Percentiles rank a stretch among this genome's conserved stretches.
Conservation (phyloP, 2,113 vertebrate genomes). For the Dipodomys spectabilis region DNA sequence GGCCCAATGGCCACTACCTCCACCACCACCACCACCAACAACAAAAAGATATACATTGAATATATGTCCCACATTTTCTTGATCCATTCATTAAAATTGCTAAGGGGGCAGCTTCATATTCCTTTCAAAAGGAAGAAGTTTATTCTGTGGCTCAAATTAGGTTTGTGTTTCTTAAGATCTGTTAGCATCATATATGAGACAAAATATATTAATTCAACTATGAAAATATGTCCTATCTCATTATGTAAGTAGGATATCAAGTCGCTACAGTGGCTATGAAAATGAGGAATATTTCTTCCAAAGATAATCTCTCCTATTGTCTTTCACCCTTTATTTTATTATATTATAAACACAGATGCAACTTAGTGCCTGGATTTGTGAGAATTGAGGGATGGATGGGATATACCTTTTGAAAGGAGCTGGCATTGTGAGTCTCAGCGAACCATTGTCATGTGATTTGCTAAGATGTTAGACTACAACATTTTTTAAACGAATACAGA, state of each 20-base stretch:
- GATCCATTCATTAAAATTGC: background rate
- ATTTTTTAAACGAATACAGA: background rate
- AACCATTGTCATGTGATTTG: background rate
- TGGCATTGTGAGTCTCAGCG: background rate
- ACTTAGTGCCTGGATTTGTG: background rate
- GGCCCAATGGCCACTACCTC: too few relatives aligned
- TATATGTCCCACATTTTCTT: too few relatives aligned
- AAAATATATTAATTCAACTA: constrained; percentile 49
- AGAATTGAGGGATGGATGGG: background rate
- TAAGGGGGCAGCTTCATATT: background rate
- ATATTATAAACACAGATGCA: background rate
- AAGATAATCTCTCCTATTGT: background rate
- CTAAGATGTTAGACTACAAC: background rate
- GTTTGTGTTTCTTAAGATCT: constrained; percentile 52
- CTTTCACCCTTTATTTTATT: background rate
- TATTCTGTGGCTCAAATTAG: constrained; percentile 3
- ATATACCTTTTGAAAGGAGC: background rate
- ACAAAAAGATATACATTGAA: too few relatives aligned
- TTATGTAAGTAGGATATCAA: constrained; percentile 4
- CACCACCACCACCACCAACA: too few relatives aligned
- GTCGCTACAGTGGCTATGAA: background rate
- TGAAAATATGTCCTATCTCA: background rate
- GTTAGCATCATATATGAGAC: background rate
- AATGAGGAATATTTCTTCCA: background rate
- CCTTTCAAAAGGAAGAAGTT: constrained; percentile 23